Conservation (phyloP, 2,888 invertebrate species). For the Leptopilina myrica region DNA sequence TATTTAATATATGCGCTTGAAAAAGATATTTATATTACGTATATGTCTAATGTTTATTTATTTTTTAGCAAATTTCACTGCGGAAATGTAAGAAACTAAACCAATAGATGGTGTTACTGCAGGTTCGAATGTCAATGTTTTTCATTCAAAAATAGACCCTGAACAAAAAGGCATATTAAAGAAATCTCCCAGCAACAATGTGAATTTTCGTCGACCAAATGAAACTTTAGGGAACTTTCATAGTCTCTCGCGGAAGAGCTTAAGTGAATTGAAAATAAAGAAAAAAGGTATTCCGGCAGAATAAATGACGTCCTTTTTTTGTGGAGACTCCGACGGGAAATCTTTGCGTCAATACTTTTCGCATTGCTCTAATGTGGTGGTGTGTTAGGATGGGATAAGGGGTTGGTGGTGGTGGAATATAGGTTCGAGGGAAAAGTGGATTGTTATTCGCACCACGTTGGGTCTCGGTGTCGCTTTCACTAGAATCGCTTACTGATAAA, state of each 20-base stretch:
- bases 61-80: too few species aligned
- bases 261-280: slow-evolving; percentile 72
- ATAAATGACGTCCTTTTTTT: slow-evolving; percentile 62
- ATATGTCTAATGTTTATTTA: too few species aligned
- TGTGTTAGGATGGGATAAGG: slow-evolving; percentile 46
- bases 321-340: slow-evolving; percentile 44
- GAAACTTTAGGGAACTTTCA: slow-evolving; percentile 58
- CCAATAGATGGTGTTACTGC: too few species aligned
- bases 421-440: slow-evolving; percentile 56
- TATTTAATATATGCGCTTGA: too few species aligned
- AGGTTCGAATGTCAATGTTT: too few species aligned
- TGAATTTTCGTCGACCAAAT: slow-evolving; percentile 44
- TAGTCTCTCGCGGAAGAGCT: slow-evolving; percentile 55
- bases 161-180: neutral
- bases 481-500: slow-evolving; percentile 76
- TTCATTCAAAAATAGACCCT: too few species aligned
- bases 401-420: slow-evolving; percentile 45
- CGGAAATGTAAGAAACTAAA: too few species aligned
- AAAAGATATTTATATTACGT: too few species aligned
- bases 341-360: slow-evolving; percentile 67
- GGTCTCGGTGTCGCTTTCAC: slow-evolving; percentile 75
- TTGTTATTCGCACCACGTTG: slow-evolving; percentile 75
- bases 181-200: slow-evolving; percentile 10
- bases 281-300: slow-evolving; percentile 53
- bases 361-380: slow-evolving; percentile 42